Conservation (phyloP, 2,888 invertebrate species). For the Acrobasis repandana region DNA sequence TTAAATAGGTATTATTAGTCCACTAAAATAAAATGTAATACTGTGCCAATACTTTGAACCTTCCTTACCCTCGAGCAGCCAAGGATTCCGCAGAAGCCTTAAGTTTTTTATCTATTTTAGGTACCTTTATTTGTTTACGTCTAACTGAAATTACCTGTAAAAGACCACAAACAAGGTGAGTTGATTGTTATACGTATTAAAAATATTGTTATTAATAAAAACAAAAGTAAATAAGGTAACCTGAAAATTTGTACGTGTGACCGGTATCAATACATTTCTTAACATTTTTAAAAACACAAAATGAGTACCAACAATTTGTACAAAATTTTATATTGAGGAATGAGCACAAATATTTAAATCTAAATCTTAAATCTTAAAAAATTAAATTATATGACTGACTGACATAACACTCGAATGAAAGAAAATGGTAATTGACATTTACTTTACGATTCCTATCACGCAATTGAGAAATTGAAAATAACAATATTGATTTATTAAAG, state of each 20-base stretch:
- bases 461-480: neutral
- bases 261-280: slow-evolving; percentile 48
- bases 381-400: neutral
- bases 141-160: slow-evolving; percentile 56
- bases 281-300: slow-evolving; percentile 39
- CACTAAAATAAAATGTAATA: neutral
- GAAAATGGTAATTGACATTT: neutral
- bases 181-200: neutral
- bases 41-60: neutral
- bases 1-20: too few species aligned
- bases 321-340: neutral
- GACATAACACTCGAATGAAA: neutral
- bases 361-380: neutral
- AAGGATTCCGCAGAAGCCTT: slow-evolving; percentile 84
- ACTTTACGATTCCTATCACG: neutral
- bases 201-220: neutral
- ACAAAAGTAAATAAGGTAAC: slow-evolving; percentile 45
- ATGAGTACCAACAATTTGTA: neutral
- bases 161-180: neutral
- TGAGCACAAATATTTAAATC: neutral
- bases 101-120: slow-evolving; percentile 72
- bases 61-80: slow-evolving; percentile 86
- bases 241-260: slow-evolving; percentile 58
- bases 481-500: too few species aligned
- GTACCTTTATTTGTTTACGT: slow-evolving; percentile 58